Base-by-base conservation (phyloP, 2,797 vertebrate species). In the Cyprinella venusta region DNA sequence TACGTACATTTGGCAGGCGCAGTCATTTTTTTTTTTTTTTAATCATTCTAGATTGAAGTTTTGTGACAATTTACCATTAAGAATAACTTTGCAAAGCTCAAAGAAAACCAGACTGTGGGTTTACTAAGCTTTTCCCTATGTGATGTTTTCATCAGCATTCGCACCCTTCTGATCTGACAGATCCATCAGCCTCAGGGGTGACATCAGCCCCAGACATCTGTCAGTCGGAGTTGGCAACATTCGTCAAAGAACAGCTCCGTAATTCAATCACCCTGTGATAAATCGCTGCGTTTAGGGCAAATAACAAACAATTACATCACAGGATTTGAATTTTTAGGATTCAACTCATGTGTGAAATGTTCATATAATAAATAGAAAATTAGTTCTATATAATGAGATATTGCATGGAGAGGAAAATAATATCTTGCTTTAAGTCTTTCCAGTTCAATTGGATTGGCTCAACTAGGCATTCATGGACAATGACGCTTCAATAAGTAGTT, bases 301-400 rank as follows among this genome's bases (percentile, higher is more conserved):
- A 81, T 82, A 86, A 85, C 90, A 86, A 92, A 90, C 89, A 85
- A 85, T 88, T 89, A 88, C 90, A 91, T 92, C 92, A 88, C 87
- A 85, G 87, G 88, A 76, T 67, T 72, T 52, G 70, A 79, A 79
- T 71, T 84, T 79, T 72, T 79, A 79, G 59, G 68, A 80, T 83
- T 80, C 67, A 65, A 50, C 16, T 61, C 54, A 18, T 36, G 52
- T 48, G 45, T 67, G 52, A 64, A 9, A 36, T 65, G 19, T 16
- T 10, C 42, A 61, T 76, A 26, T 30, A 76, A 76, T 26, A 36
- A 24, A 86, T 70, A 72, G 67, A 10, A 67, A 75, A 75, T 2
- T 6, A 67, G 64, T 76, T 61, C 26, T 70, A 74, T 38, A 50
- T 24, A 36, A 61, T 18, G 50, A 48, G 18, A 40, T 61, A 54